Evolutionary conservation across 2,113 vertebrate species (phyloP), one percentile per base, ranked within the genome.

Genomic region (Mormyrus iriodes): DNA sequence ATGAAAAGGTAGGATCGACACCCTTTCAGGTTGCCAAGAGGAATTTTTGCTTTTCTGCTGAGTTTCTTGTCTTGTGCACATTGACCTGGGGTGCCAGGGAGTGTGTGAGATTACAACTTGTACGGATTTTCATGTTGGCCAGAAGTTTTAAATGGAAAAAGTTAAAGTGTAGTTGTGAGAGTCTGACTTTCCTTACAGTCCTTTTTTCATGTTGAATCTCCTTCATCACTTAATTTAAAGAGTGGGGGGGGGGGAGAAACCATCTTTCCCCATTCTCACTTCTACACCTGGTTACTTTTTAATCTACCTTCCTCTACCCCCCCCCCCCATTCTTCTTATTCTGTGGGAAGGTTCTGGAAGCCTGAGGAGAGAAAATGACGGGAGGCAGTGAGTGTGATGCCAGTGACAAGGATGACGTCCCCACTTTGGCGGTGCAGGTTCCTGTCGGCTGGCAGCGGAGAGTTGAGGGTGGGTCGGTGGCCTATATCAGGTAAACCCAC

Each of bases 381-480:
- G 97, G 97, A 93, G 97, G 97, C 95, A 97, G 96, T 96, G 97
- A 97, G 94, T 95, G 96, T 95, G 95, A 95, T 91, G 95, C 94
- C 94, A 95, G 96, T 95, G 97, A 97, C 95, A 96, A 94, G 95
- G 96, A 96, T 95, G 95, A 95, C 91, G 95, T 94, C 93, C 93
- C 95, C 91, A 92, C 93, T 65, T 93, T 93, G 93, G 94, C 96
- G 58, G 94, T 95, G 94, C 96, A 97, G 90, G 94, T 98, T 92
- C 97, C 96, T 69, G 94, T 97, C 91, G 97, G 97, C 94, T 98
- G 97, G 97, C 96, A 97, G 93, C 96, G 96, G 92, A 96, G 95
- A 94, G 95, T 97, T 94, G 96, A 97, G 92, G 94, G 95, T 83
- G 95, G 96, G 58, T 94, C 93, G 82, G 96, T 98, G 93, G 93